Base-by-base conservation (phyloP, 2,113 vertebrate species). In the Calcarius ornatus region DNA sequence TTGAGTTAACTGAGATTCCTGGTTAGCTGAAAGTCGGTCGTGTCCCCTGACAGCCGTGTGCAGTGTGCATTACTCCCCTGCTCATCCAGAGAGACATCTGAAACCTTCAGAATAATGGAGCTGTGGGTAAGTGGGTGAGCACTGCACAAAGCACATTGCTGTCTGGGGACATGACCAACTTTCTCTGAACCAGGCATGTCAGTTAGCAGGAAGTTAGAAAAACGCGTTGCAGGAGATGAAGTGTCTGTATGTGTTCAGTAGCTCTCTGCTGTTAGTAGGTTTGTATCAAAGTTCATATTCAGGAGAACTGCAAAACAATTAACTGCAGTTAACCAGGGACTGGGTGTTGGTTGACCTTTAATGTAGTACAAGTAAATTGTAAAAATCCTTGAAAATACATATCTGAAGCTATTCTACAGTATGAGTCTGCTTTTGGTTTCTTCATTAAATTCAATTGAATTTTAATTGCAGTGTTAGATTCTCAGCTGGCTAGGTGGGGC, bases 111-210 rank as follows among this genome's bases (percentile, higher is more conserved):
- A 86, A 96, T 97, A 95, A 97, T 96, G 91, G 92, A 90, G 94
- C 89, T 95, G 90, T 78, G 90, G 79, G 81, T 97, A 96, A 96
- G 88, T 96, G 94, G 94, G 95, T 96, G 96, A 96, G 92, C 91
- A 66, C 92, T 3, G 72, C 6, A 3, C 59, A 91, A 80, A 94
- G 90, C 89, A 90, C 81, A 94, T 69, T 66, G 88, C 88, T 66
- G 47, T 95, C 95, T 92, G 79, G 95, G 96, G 96, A 96, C 94
- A 4, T 96, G 88, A 86, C 96, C 96, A 95, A 96, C 95, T 97
- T 97, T 96, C 86, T 38, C 69, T 92, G 89, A 84, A 68, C 60
- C 88, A 76, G 75, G 65, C 95, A 45, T 69, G 81, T 90, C 92
- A 84, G 66, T 88, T 84, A 87, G 47, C 54, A 79, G 90, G 45